Evolutionary conservation across 2,797 vertebrate species (phyloP).

Genomic region (Erethizon dorsatum): DNA sequence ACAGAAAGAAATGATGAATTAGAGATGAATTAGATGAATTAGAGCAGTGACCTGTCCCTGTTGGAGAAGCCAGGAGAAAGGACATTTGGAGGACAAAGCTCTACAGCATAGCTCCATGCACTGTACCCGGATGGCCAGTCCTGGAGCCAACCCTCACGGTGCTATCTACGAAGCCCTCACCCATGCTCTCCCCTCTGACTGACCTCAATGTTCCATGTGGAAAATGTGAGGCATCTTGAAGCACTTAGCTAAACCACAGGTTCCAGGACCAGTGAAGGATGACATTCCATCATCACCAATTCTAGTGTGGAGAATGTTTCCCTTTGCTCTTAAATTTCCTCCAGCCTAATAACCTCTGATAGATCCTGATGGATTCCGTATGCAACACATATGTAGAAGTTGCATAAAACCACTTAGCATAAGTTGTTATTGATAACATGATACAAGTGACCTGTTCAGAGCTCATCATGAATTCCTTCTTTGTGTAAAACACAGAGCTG

Average conservation of each 20-base stretch:
- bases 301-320: neutral
- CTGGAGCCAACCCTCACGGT: rapidly evolving
- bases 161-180: neutral
- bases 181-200: neutral
- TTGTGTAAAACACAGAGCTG: neutral
- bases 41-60: neutral
- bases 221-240: slow-evolving; percentile 27
- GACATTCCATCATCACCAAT: neutral
- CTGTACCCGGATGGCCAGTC: neutral
- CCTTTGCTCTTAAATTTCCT: slow-evolving; percentile 2
- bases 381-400: neutral
- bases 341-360: neutral
- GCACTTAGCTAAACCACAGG: slow-evolving; percentile 3
- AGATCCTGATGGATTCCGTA: neutral
- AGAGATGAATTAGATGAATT: neutral
- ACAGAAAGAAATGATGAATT: neutral
- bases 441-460: neutral
- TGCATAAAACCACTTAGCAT: neutral
- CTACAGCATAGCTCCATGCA: rapidly evolving
- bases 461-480: neutral
- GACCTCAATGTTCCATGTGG: neutral
- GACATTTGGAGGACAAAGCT: neutral
- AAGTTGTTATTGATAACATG: neutral
- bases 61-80: neutral
- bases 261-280: neutral